phyloP scores from a whole-genome alignment of 2,797 vertebrate genomes.

The Rhabdomys pumilio region DNA sequence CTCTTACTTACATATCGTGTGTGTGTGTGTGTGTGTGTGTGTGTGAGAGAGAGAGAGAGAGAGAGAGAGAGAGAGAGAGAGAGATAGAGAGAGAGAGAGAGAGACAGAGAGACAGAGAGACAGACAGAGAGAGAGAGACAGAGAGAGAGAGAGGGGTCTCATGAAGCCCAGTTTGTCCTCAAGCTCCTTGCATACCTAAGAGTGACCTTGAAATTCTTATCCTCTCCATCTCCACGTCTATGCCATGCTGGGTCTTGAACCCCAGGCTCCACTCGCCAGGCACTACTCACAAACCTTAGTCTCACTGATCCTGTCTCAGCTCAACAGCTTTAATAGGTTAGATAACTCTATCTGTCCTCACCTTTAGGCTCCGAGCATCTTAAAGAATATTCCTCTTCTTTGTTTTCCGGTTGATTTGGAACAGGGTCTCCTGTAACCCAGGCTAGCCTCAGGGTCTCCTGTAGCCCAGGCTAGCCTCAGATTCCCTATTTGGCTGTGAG shows the following conservation, averaged over 20 bases:
- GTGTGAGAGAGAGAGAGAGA: not conserved
- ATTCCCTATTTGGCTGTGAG: not conserved
- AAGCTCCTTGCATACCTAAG: not conserved
- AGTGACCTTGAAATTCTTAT: not conserved
- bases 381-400: not conserved
- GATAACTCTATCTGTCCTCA: not conserved
- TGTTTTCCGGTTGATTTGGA: not conserved
- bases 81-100: no score
- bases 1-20: not conserved
- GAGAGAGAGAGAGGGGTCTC: no score
- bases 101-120: not conserved
- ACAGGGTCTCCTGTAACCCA: not conserved
- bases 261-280: not conserved
- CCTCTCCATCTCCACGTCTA: no score
- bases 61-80: not conserved
- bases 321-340: not conserved
- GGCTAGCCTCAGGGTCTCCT: not conserved
- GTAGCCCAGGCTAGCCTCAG: not conserved
- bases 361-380: not conserved
- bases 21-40: not conserved
- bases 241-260: not conserved
- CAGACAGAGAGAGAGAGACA: not conserved
- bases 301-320: not conserved
- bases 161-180: not conserved
- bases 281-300: not conserved